phyloP scores from a whole-genome alignment of 2,113 vertebrate species.

The Myodes glareolus region DNA sequence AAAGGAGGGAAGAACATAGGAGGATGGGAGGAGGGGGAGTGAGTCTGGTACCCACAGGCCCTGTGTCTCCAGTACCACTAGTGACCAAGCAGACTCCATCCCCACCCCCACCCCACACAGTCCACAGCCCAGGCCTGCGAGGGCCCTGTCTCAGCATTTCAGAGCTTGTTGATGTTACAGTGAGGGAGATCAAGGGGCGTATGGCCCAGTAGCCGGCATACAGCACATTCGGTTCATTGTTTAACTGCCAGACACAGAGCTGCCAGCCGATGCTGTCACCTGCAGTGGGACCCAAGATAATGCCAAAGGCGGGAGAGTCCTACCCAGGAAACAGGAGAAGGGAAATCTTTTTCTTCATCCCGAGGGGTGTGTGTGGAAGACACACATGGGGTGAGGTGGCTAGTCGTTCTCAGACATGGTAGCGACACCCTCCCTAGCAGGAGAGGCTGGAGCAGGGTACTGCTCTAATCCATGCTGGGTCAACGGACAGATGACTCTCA shows the following conservation, averaged over 20 bases:
- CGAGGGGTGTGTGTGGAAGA: not conserved
- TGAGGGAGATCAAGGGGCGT: not conserved
- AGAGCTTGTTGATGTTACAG: not conserved
- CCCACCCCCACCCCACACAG: not conserved
- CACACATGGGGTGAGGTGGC: not conserved
- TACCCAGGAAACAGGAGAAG: not conserved
- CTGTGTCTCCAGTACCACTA: not conserved
- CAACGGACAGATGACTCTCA: not conserved
- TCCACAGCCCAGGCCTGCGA: not conserved
- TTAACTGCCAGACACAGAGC: not conserved
- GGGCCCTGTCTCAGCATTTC: not conserved
- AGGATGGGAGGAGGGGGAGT: not conserved
- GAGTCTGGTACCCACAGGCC: not conserved
- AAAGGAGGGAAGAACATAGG: too few species aligned
- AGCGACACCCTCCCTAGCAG: not conserved
- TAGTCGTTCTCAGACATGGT: not conserved
- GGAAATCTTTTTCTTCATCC: not conserved
- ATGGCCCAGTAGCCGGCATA: not conserved
- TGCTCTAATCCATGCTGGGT: not conserved
- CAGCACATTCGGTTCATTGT: not conserved
- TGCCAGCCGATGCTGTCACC: not conserved
- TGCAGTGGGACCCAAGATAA: not conserved
- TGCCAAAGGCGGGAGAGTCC: fast-evolving
- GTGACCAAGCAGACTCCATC: not conserved
- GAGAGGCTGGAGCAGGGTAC: not conserved